These are phyloP conservation scores for Camponotus floridanus DNA, from an alignment of 1,140 invertebrate species.

Conservation along the genomic window DNA sequence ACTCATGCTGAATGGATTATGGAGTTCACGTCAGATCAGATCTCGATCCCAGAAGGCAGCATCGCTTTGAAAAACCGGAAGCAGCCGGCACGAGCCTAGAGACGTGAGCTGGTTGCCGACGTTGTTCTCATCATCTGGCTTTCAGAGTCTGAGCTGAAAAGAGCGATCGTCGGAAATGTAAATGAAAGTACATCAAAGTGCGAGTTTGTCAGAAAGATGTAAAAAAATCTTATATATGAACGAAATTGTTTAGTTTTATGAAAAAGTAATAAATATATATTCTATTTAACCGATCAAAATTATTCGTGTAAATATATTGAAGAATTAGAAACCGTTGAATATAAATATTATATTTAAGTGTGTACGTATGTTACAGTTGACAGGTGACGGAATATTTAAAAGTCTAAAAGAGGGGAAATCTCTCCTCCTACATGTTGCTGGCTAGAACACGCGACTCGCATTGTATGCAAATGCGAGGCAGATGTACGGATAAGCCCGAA, in stretches of 20 bases:
- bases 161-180: slow-evolving; percentile 21
- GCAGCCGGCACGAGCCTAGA: slow-evolving; percentile 80
- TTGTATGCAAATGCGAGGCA: slow-evolving; percentile 81
- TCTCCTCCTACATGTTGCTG: slow-evolving; percentile 67
- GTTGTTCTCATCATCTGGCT: slow-evolving; percentile 74
- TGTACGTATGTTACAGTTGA: slow-evolving; percentile 73
- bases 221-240: neutral
- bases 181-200: slow-evolving; percentile 19
- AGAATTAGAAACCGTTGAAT: slow-evolving; percentile 11
- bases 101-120: slow-evolving; percentile 76
- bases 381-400: slow-evolving; percentile 83
- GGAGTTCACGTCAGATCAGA: slow-evolving; percentile 70
- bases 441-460: slow-evolving; percentile 79
- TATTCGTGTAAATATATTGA: neutral
- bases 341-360: slow-evolving; percentile 28
- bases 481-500: slow-evolving; percentile 71
- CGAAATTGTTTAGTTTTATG: neutral
- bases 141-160: slow-evolving; percentile 37
- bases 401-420: slow-evolving; percentile 54
- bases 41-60: slow-evolving; percentile 71
- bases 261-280: neutral
- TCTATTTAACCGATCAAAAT: neutral
- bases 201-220: neutral
- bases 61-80: slow-evolving; percentile 77
- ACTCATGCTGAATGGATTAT: slow-evolving; percentile 72